Percentiles rank a stretch among this genome's conserved stretches.
These are phyloP conservation scores for Glyphotaelius pellucidus DNA, from an alignment of 2,888 invertebrate genomes.

Conservation along the genomic window DNA sequence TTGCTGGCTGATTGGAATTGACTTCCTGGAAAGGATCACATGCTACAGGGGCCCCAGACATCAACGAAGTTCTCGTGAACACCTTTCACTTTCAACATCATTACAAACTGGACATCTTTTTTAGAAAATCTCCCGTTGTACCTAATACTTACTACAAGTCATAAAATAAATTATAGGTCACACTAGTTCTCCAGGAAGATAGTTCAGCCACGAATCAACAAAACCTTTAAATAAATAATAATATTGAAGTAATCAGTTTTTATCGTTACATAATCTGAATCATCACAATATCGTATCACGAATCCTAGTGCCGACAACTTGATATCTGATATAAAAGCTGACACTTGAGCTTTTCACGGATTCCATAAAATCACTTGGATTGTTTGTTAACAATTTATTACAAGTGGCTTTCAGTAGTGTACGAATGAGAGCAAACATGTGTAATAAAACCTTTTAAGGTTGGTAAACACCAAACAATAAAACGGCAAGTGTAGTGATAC, in stretches of 20 bases:
- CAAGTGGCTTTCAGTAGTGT: neutral
- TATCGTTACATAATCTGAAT: neutral
- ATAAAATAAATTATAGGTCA: too few relatives aligned
- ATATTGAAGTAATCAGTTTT: neutral
- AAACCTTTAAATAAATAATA: neutral
- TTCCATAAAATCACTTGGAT: conserved; percentile 58
- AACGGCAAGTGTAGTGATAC: neutral
- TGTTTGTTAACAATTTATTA: conserved; percentile 9
- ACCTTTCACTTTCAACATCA: too few relatives aligned
- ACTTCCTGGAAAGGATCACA: too few relatives aligned
- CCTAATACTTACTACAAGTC: too few relatives aligned
- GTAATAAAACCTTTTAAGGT: neutral
- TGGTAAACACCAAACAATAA: neutral
- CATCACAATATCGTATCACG: neutral
- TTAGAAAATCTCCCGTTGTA: too few relatives aligned
- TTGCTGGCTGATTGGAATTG: too few relatives aligned
- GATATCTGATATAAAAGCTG: neutral
- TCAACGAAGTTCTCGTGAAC: too few relatives aligned
- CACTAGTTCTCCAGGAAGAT: too few relatives aligned
- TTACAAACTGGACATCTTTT: too few relatives aligned
- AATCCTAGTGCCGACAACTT: neutral
- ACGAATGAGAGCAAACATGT: neutral
- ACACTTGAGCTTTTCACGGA: conserved; percentile 63
- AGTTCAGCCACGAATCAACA: too few relatives aligned
- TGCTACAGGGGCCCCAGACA: too few relatives aligned